Evolutionary conservation across 2,888 invertebrate species (phyloP).

Genomic region (Brachycybe producta): DNA sequence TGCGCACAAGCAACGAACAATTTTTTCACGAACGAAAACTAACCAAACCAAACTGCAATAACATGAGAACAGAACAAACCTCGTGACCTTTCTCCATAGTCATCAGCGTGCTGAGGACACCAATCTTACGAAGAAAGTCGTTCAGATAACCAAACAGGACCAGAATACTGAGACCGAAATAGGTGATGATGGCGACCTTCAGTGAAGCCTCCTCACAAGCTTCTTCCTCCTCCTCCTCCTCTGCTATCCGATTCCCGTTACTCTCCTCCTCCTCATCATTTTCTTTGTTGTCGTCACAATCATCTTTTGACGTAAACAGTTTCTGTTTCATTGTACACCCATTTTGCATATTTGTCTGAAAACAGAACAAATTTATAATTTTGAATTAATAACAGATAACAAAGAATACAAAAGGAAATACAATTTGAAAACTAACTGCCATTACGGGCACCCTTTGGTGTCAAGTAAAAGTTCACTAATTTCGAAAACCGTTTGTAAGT

Average conservation of each 20-base stretch:
- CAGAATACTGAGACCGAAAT: conserved; percentile 77
- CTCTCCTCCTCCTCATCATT: background rate
- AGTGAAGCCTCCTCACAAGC: conserved; percentile 50
- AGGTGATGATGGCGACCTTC: conserved; percentile 67
- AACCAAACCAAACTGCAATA: background rate
- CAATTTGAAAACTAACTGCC: too few relatives aligned
- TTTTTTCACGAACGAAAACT: too few relatives aligned
- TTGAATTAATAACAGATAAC: too few relatives aligned
- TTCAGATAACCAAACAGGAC: conserved; percentile 88
- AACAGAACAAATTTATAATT: background rate
- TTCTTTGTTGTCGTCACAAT: background rate
- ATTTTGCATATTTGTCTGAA: background rate
- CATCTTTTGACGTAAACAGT: background rate
- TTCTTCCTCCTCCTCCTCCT: background rate
- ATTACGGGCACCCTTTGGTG: too few relatives aligned
- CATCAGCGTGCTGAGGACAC: background rate
- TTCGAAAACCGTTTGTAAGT: too few relatives aligned
- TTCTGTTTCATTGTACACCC: background rate
- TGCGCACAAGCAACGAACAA: too few relatives aligned
- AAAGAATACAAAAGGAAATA: too few relatives aligned
- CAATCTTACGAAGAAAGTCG: conserved; percentile 49
- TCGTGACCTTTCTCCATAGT: conserved; percentile 13
- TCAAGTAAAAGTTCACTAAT: too few relatives aligned
- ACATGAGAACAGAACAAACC: background rate
- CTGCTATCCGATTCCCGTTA: background rate